Percentiles rank a stretch among this genome's conserved stretches.
phyloP scores from a whole-genome alignment of 1,140 invertebrate species.

The Drosophila ercepeae region DNA sequence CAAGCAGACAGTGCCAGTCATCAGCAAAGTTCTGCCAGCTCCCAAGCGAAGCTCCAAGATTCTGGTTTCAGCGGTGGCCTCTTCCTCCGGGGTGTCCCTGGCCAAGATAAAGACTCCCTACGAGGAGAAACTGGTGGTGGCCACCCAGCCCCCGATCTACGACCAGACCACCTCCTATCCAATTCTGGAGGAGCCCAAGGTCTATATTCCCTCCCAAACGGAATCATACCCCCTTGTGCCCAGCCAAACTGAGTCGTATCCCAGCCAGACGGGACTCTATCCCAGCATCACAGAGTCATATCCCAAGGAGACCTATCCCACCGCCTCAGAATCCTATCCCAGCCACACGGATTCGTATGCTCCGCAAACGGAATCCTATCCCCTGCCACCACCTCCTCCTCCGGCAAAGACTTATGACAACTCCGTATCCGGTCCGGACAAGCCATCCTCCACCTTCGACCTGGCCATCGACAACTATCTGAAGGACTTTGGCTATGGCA shows the following conservation, averaged over 20 bases:
- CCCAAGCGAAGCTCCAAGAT: slow-evolving; percentile 20
- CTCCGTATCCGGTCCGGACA: slow-evolving; percentile 33
- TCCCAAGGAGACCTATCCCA: slow-evolving; percentile 40
- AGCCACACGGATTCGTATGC: slow-evolving; percentile 18
- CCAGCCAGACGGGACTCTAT: slow-evolving; percentile 8
- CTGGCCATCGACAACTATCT: slow-evolving; percentile 71
- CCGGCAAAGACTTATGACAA: slow-evolving; percentile 40
- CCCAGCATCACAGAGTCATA: slow-evolving; percentile 13
- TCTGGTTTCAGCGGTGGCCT: slow-evolving; percentile 33
- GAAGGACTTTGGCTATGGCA: slow-evolving; percentile 71
- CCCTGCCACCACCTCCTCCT: slow-evolving; percentile 45
- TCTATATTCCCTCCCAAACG: slow-evolving; percentile 38
- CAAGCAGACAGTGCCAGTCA: slow-evolving; percentile 8
- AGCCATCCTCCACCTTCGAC: slow-evolving; percentile 59
- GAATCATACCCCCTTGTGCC: slow-evolving; percentile 42
- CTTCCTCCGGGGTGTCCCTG: slow-evolving; percentile 25
- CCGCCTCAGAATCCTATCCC: slow-evolving; percentile 18
- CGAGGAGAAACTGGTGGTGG: slow-evolving; percentile 56
- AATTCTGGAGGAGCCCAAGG: slow-evolving; percentile 41
- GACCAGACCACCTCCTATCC: slow-evolving; percentile 65
- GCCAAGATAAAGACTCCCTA: slow-evolving; percentile 68
- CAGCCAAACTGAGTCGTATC: slow-evolving; percentile 39
- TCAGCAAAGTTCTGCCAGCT: slow-evolving; percentile 23
- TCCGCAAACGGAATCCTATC: slow-evolving; percentile 29
- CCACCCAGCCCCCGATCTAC: slow-evolving; percentile 48